These are phyloP conservation scores for Bos javanicus DNA, from an alignment of 2,113 vertebrate species.

Conservation along the genomic window DNA sequence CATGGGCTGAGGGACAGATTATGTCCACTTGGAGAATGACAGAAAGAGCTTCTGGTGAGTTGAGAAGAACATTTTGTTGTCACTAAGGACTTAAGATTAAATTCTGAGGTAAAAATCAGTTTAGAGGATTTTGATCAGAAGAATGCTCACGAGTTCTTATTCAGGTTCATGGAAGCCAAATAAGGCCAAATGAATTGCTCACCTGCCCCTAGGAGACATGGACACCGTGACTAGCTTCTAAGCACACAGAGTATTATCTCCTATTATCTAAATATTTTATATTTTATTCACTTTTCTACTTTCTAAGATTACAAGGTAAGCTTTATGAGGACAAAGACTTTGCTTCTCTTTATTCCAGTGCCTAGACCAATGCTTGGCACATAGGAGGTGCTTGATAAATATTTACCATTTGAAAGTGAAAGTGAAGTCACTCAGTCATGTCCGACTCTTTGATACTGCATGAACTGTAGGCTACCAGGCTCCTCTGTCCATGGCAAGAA, in stretches of 20 bases:
- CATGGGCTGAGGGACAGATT: rapidly evolving
- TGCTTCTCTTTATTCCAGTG: not conserved
- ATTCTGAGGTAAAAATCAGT: not conserved
- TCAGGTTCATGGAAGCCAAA: not conserved
- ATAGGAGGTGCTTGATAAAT: not conserved
- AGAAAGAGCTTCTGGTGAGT: not conserved
- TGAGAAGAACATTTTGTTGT: not conserved
- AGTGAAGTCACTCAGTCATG: not conserved
- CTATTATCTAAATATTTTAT: not conserved
- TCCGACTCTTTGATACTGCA: not conserved
- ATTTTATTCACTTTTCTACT: not conserved
- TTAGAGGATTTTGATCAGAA: not conserved
- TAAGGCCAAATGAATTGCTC: not conserved
- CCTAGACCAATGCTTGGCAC: not conserved
- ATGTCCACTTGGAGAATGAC: not conserved
- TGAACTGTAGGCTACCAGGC: not conserved
- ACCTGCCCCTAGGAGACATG: rapidly evolving
- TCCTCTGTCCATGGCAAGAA: not conserved
- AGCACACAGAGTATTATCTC: not conserved
- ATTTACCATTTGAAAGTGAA: not conserved
- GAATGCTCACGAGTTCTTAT: rapidly evolving
- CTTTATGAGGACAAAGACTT: not conserved
- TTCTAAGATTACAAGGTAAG: not conserved
- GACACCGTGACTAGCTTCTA: rapidly evolving
- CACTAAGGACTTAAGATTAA: not conserved